A percentile compares a stretch with the other conserved stretches of the same genome.
phyloP scores from a whole-genome alignment of 1,140 invertebrate genomes.

The Gryon sp. region DNA sequence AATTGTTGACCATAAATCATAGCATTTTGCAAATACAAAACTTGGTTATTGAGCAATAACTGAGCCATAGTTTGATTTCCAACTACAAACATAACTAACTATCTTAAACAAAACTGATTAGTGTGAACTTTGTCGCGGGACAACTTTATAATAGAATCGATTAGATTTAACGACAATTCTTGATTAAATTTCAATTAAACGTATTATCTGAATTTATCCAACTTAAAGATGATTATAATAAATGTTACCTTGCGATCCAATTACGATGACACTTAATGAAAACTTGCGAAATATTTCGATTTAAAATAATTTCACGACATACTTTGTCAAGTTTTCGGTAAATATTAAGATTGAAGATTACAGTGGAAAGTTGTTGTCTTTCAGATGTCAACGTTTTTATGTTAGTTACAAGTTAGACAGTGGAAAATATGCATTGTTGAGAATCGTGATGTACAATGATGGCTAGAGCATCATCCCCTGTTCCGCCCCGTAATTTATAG shows the following conservation, averaged over 20 bases:
- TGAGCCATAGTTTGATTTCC: too few relatives aligned
- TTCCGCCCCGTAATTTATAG: conserved; percentile 70
- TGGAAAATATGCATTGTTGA: conserved; percentile 8
- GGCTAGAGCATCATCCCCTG: conserved; percentile 34
- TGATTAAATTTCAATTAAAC: conserved; percentile 1
- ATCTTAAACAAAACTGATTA: conserved; percentile 10
- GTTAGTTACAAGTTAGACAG: too few relatives aligned
- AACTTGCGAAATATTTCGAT: conserved; percentile 7
- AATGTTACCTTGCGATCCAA: too few relatives aligned
- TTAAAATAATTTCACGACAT: conserved; percentile 1
- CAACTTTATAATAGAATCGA: too few relatives aligned
- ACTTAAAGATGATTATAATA: too few relatives aligned
- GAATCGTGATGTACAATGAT: conserved; percentile 37
- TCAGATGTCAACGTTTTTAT: conserved; percentile 16
- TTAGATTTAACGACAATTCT: too few relatives aligned
- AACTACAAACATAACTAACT: conserved; percentile 14
- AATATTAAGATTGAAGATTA: not conserved
- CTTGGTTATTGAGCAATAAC: too few relatives aligned
- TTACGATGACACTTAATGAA: too few relatives aligned
- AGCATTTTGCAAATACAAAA: too few relatives aligned
- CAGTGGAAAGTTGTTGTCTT: not conserved
- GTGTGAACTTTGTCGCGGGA: conserved; percentile 7
- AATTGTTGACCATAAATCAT: too few relatives aligned
- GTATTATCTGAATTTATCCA: not conserved
- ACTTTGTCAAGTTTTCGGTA: not conserved